Percentiles rank a stretch among this genome's conserved stretches.
These are phyloP conservation scores for Panthera tigris DNA, from an alignment of 2,113 vertebrate genomes.

Conservation along the genomic window DNA sequence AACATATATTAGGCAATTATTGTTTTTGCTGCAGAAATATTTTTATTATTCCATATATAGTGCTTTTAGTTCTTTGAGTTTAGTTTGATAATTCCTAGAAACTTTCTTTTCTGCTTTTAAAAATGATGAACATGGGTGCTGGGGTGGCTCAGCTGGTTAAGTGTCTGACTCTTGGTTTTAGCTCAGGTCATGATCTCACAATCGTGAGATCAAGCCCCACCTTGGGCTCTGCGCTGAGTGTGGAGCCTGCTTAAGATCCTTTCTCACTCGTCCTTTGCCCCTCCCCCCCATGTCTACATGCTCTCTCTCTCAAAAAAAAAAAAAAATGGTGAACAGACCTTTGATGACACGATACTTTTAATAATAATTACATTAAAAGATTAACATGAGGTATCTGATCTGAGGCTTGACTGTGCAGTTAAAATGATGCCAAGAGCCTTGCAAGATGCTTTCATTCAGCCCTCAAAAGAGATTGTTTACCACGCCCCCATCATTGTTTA, in stretches of 20 bases:
- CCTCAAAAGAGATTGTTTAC: neutral
- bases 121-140: neutral
- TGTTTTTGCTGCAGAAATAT: constrained; percentile 28
- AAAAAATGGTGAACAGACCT: neutral
- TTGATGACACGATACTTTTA: neutral
- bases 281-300: too few species aligned
- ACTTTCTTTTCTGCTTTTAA: constrained; percentile 10
- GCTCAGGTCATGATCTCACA: too few species aligned
- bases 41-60: constrained; percentile 15
- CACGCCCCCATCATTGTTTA: neutral
- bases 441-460: neutral
- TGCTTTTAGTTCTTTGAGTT: constrained; percentile 39
- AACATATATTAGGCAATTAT: constrained; percentile 22
- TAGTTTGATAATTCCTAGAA: constrained; percentile 17
- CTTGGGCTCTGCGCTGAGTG: too few species aligned
- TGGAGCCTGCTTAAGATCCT: too few species aligned
- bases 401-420: neutral
- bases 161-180: too few species aligned
- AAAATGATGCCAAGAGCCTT: neutral
- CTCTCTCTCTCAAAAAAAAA: too few species aligned
- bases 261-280: too few species aligned
- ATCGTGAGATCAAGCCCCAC: too few species aligned
- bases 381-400: neutral
- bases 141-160: too few species aligned
- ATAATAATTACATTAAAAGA: neutral